Percentiles rank a stretch among this genome's conserved stretches.
These are phyloP conservation scores for Dolichomitus sp. DNA, from an alignment of 2,888 invertebrate species.

Conservation along the genomic window DNA sequence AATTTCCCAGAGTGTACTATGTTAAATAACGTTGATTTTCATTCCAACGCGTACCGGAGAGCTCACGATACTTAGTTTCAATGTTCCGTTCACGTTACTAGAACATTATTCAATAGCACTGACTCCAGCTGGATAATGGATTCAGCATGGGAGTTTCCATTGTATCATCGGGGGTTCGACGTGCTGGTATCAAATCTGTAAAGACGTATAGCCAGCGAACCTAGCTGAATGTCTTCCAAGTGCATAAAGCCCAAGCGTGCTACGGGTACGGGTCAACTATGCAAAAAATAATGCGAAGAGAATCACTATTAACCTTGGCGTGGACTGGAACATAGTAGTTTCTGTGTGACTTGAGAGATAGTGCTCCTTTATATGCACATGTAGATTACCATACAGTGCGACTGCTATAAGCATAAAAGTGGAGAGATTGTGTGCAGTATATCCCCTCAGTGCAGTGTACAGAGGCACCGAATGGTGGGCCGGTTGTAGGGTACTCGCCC, in stretches of 20 bases:
- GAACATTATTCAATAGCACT: too few species aligned
- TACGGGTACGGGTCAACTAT: conserved; percentile 27
- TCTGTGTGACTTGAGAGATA: conserved; percentile 25
- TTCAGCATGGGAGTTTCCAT: too few species aligned
- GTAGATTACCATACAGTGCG: background rate
- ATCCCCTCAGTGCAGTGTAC: background rate
- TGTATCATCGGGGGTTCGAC: too few species aligned
- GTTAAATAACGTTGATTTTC: background rate
- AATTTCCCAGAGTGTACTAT: conserved; percentile 22
- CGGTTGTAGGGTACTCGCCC: conserved; percentile 31
- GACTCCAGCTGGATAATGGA: too few species aligned
- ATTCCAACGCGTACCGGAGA: background rate
- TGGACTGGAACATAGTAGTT: conserved; percentile 3
- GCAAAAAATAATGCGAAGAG: conserved; percentile 38
- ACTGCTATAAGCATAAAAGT: background rate
- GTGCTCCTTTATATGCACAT: background rate
- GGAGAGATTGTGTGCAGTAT: conserved; percentile 26
- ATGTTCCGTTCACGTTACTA: background rate
- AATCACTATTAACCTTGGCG: conserved; percentile 48
- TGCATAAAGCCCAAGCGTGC: background rate
- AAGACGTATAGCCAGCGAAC: background rate
- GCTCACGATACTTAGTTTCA: background rate
- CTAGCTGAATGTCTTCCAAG: background rate
- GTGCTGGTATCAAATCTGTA: background rate
- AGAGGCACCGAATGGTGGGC: conserved; percentile 13